These are phyloP conservation scores for Anniella stebbinsi DNA, from an alignment of 2,797 vertebrate genomes.

Conservation along the genomic window DNA sequence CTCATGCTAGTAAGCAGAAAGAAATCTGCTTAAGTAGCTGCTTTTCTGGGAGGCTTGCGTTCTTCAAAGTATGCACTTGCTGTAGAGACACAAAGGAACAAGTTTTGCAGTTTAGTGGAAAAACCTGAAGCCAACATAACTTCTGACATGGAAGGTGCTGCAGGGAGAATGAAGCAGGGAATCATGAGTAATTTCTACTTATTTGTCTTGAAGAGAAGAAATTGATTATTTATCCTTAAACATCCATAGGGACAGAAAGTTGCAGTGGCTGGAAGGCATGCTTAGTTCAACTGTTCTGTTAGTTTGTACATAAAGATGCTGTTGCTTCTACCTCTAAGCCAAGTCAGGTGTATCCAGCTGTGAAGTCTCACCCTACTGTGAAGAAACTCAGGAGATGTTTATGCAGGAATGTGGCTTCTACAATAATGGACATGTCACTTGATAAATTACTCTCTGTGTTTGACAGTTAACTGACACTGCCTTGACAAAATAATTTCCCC, in stretches of 20 bases:
- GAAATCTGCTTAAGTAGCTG: slow-evolving; percentile 14
- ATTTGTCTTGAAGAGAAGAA: slow-evolving; percentile 46
- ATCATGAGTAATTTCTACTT: slow-evolving; percentile 11
- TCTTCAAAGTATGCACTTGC: neutral
- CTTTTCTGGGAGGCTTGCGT: slow-evolving; percentile 16
- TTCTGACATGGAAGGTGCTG: neutral
- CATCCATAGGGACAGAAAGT: slow-evolving; percentile 3
- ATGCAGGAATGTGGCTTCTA: neutral
- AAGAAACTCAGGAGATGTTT: slow-evolving; percentile 8
- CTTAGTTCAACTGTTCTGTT: neutral
- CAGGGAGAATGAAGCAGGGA: neutral
- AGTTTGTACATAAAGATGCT: neutral
- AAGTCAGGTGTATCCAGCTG: neutral
- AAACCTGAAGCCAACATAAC: neutral
- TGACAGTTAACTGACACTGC: neutral
- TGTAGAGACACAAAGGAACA: slow-evolving; percentile 8
- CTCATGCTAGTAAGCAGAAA: neutral
- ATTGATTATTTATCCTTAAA: slow-evolving; percentile 12
- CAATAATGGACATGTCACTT: neutral
- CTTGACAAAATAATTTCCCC: neutral
- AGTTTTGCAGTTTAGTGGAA: slow-evolving; percentile 31
- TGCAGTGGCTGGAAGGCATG: neutral
- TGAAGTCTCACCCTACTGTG: neutral
- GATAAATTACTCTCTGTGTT: neutral
- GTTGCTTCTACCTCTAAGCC: neutral